A percentile compares a stretch with the other conserved stretches of the same genome.
Evolutionary conservation across 30 jellyfish, hydroid and myxozoan species (phyloP).

Genomic region (Rhopilema esculentum): DNA sequence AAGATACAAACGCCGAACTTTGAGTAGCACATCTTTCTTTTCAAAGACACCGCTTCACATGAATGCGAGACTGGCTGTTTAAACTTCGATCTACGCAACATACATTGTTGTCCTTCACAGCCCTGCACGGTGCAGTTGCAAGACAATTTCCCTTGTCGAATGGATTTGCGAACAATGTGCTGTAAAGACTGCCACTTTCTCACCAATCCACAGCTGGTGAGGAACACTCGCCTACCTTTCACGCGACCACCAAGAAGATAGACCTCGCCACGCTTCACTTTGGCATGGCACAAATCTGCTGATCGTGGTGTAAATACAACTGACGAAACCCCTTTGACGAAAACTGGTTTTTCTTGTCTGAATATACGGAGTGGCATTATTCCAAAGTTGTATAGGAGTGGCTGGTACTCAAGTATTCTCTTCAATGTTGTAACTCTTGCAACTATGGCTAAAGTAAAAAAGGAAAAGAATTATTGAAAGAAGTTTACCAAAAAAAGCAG

Average conservation of each 20-base stretch:
- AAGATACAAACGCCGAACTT: constrained; percentile 75
- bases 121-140: constrained; percentile 91
- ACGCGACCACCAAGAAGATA: constrained; percentile 86
- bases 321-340: constrained; percentile 60
- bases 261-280: constrained; percentile 61
- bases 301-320: constrained; percentile 84
- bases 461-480: not conserved
- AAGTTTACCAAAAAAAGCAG: too few species aligned
- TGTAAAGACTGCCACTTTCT: constrained; percentile 74
- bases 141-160: constrained; percentile 76
- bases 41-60: constrained; percentile 62
- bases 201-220: constrained; percentile 90
- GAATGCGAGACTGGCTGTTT: constrained; percentile 79
- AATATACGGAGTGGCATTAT: constrained; percentile 68
- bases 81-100: constrained; percentile 18
- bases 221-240: constrained; percentile 80
- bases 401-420: constrained; percentile 64
- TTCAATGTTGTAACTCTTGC: constrained; percentile 72
- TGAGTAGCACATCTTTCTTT: constrained; percentile 62
- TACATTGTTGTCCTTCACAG: constrained; percentile 80
- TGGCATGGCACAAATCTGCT: constrained; percentile 84
- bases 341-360: constrained; percentile 70
- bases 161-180: constrained; percentile 68
- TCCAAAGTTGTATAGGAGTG: constrained; percentile 62
- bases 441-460: constrained; percentile 65